phyloP scores from a whole-genome alignment of 2,888 invertebrate genomes.

The Luperina nickerlii region DNA sequence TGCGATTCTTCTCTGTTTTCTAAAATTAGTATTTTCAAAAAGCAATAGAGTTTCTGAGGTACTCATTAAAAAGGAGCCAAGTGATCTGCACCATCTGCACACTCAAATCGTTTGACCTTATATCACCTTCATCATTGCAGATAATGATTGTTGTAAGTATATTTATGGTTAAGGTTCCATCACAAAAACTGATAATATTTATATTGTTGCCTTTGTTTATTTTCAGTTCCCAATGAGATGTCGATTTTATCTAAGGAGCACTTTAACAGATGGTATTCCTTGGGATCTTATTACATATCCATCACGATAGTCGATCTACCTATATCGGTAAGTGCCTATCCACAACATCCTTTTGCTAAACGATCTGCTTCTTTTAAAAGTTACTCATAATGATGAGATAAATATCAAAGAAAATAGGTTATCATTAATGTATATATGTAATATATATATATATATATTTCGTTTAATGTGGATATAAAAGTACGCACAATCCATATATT shows the following conservation, averaged over 20 bases:
- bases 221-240: slow-evolving; percentile 95
- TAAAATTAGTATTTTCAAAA: not conserved
- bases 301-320: slow-evolving; percentile 95
- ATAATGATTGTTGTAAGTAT: not conserved
- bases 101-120: not conserved
- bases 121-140: not conserved
- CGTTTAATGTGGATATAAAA: not conserved
- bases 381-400: not conserved
- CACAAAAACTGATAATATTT: slow-evolving; percentile 6
- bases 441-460: too few relatives aligned
- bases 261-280: slow-evolving; percentile 96
- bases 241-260: slow-evolving; percentile 95
- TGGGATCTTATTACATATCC: slow-evolving; percentile 95
- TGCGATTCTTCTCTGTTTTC: not conserved
- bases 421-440: too few relatives aligned
- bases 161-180: not conserved
- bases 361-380: not conserved
- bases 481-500: not conserved
- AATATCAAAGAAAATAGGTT: too few relatives aligned
- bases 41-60: not conserved
- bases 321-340: slow-evolving; percentile 91
- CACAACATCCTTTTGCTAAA: not conserved
- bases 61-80: not conserved
- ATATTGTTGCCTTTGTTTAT: slow-evolving; percentile 27
- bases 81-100: not conserved